phyloP scores from a whole-genome alignment of 2,797 vertebrate genomes.

The Sylvia borin region DNA sequence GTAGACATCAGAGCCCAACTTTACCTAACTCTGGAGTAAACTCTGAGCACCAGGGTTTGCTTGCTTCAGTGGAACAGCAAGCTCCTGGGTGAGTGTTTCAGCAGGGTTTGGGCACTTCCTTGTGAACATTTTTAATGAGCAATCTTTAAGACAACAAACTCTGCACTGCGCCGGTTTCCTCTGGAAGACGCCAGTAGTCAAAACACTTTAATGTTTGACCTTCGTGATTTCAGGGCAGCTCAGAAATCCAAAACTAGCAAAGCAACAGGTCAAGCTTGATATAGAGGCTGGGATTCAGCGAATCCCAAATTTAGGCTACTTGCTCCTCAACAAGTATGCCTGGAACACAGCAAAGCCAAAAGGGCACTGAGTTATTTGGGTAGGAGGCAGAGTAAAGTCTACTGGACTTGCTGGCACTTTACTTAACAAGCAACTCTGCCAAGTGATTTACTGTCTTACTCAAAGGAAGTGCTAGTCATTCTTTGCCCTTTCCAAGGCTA shows the following conservation, averaged over 20 bases:
- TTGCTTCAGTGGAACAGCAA: not conserved
- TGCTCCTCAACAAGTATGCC: not conserved
- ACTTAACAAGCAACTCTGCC: not conserved
- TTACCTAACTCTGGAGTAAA: not conserved
- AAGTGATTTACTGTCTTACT: not conserved
- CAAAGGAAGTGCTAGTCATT: constrained; percentile 41
- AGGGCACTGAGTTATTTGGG: not conserved
- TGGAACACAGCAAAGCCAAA: not conserved
- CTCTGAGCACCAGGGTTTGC: not conserved
- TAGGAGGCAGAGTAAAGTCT: not conserved
- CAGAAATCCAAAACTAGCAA: not conserved
- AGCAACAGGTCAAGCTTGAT: not conserved
- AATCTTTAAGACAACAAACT: not conserved
- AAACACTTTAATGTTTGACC: not conserved
- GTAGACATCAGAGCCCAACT: not conserved
- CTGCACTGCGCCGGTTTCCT: not conserved
- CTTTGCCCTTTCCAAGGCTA: not conserved
- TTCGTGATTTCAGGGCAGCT: not conserved
- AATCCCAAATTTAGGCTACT: not conserved
- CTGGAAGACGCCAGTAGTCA: not conserved
- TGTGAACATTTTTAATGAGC: not conserved
- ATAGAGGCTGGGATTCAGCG: not conserved
- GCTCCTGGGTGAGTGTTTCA: not conserved
- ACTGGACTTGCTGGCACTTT: not conserved
- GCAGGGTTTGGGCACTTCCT: not conserved